Conservation (phyloP, 1,140 invertebrate species). For the Capitella teleta region DNA sequence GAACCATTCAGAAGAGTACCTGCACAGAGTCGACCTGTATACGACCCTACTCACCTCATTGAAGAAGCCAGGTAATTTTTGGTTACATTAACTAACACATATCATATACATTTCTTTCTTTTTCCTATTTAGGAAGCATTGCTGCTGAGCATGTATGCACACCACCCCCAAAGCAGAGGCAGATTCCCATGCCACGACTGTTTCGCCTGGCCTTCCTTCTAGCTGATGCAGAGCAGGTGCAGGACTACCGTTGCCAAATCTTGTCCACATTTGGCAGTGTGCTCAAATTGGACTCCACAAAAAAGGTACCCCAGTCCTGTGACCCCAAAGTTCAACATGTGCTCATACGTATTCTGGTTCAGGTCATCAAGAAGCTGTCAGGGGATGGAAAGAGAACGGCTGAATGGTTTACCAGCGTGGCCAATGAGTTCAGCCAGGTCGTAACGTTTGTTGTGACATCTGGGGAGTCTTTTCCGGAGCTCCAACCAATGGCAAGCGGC, state of each 20-base stretch:
- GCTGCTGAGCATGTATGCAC: not conserved
- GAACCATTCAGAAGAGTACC: not conserved
- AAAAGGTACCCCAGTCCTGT: not conserved
- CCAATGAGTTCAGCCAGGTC: not conserved
- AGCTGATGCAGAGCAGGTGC: not conserved
- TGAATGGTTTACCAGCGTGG: not conserved
- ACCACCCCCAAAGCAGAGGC: not conserved
- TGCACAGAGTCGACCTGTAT: not conserved
- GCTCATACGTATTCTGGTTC: not conserved
- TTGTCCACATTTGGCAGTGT: not conserved
- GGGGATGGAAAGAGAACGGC: not conserved
- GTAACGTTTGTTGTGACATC: not conserved
- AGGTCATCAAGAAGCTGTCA: constrained; percentile 1
- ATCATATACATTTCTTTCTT: too few species aligned
- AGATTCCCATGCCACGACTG: not conserved
- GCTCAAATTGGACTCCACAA: constrained; percentile 2
- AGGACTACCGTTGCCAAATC: not conserved
- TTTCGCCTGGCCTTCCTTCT: not conserved
- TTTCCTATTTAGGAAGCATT: too few species aligned
- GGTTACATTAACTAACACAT: too few species aligned
- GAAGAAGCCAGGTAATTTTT: not conserved
- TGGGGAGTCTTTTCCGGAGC: not conserved
- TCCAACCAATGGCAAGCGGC: not conserved
- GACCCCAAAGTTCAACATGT: not conserved
- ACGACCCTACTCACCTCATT: not conserved